Evolutionary conservation across 2,113 vertebrate species (phyloP), one percentile per base, ranked within the genome.

Genomic region (Symphodus melops): DNA sequence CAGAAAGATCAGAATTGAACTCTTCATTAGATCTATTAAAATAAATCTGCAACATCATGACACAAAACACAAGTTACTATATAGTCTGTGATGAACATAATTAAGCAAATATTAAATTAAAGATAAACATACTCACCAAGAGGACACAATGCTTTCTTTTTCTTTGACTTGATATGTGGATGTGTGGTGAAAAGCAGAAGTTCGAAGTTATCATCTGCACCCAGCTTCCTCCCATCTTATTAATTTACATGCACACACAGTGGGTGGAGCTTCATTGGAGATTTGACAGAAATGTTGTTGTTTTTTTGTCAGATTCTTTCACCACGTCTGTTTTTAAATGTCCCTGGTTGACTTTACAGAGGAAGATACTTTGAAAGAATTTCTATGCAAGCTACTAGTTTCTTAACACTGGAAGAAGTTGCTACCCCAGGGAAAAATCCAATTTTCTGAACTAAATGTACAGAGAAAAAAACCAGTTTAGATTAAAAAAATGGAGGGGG

Each of bases 161-260:
- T 5, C 0, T 12, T 8, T 9, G 19, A 7, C 9, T 1, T 9
- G 11, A 12, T 51, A 17, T 73, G n/a, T n/a, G n/a, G n/a, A n/a
- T 68, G 28, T 28, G 20, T 11, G 0, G 3, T 68, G 11, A 85
- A 90, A 89, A 90, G 72, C 71, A 87, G 87, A 90, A 92, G 83
- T 78, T 19, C 39, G 48, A 41, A 0, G 1, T 13, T 6, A 0
- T 59, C 11, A 0, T 51, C 6, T 8, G n/a, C 49, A 36, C 2
- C 3, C 16, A 17, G 8, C 14, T 75, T 84, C 48, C 39, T 61
- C 8, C 37, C 4, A 28, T 60, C 5, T 41, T 8, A 63, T 4
- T 4, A 2, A 7, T n/a, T 2, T 16, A 48, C 46, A 8, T n/a
- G 7, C 17, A 19, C 21, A 28, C 10, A 1, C 8, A 44, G 20